These are phyloP conservation scores for Drosophila birchii DNA, from an alignment of 2,888 invertebrate genomes.

Conservation along the genomic window DNA sequence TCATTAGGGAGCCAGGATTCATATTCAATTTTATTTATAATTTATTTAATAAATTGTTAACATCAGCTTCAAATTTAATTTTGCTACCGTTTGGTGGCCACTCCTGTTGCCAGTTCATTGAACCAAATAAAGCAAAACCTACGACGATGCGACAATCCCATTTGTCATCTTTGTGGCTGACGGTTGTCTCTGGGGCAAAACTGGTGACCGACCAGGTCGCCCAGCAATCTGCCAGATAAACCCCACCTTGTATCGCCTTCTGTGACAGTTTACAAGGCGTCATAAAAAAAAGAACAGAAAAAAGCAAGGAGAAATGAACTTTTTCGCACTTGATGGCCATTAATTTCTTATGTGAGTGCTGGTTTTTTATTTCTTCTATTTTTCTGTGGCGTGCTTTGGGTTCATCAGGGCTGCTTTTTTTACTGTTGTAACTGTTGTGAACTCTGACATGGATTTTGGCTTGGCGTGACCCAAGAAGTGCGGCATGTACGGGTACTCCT, in stretches of 20 bases:
- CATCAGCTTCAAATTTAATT: background rate
- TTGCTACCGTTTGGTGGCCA: background rate
- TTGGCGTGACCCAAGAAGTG: slow-evolving; percentile 37
- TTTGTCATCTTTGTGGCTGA: slow-evolving; percentile 40
- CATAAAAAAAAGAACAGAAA: slow-evolving; percentile 19
- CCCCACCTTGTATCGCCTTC: slow-evolving; percentile 50
- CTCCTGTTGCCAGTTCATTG: slow-evolving; percentile 49
- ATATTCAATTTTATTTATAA: background rate
- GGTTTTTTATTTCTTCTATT: slow-evolving; percentile 9
- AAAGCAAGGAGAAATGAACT: slow-evolving; percentile 47
- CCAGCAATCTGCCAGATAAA: slow-evolving; percentile 35
- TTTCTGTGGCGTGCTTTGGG: slow-evolving; percentile 60
- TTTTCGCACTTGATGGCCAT: slow-evolving; percentile 70
- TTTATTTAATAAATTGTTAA: background rate
- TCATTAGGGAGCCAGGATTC: background rate
- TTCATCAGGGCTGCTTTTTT: slow-evolving; percentile 26
- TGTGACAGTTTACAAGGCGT: slow-evolving; percentile 62
- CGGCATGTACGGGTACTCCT: background rate
- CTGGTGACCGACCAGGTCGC: slow-evolving; percentile 48
- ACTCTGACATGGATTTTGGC: slow-evolving; percentile 47
- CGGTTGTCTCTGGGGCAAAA: slow-evolving; percentile 13
- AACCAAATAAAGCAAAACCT: slow-evolving; percentile 43
- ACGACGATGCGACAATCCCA: slow-evolving; percentile 35
- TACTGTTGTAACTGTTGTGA: slow-evolving; percentile 39
- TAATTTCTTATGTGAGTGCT: slow-evolving; percentile 50